Percentiles rank a stretch among this genome's conserved stretches.
Conservation (phyloP, 2,888 invertebrate species). For the Dasysyrphus tricinctus region DNA sequence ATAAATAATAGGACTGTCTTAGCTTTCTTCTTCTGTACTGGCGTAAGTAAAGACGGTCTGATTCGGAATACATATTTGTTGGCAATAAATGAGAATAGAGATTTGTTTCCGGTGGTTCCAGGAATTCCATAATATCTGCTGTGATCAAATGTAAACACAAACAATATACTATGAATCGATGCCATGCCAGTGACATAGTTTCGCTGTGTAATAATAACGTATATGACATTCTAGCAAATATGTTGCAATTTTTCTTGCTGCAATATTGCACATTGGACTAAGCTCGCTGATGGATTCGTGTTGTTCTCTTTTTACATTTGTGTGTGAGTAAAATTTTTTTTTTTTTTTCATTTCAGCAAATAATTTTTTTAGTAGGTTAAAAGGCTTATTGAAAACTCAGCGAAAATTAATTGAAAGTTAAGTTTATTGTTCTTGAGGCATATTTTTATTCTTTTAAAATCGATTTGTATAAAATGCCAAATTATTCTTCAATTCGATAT, state of each 20-base stretch:
- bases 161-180: slow-evolving; percentile 10
- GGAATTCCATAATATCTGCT: slow-evolving; percentile 44
- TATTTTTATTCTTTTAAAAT: not conserved
- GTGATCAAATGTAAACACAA: slow-evolving; percentile 13
- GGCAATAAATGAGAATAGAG: slow-evolving; percentile 42
- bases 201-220: not conserved
- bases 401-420: slow-evolving; percentile 20
- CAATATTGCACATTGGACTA: not conserved
- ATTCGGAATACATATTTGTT: slow-evolving; percentile 42
- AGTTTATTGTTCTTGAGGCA: not conserved
- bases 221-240: not conserved
- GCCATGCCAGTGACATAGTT: slow-evolving; percentile 30
- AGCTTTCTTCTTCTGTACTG: slow-evolving; percentile 7
- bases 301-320: not conserved
- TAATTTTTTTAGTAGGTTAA: not conserved
- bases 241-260: slow-evolving; percentile 21
- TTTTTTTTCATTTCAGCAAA: slow-evolving; percentile 2
- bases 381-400: slow-evolving; percentile 19
- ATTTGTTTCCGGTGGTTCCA: slow-evolving; percentile 32
- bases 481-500: slow-evolving; percentile 12
- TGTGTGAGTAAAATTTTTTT: not conserved
- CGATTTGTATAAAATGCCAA: slow-evolving; percentile 55
- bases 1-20: not conserved
- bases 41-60: slow-evolving; percentile 42
- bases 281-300: slow-evolving; percentile 9